These are phyloP conservation scores for human (Homo sapiens) DNA, from an alignment of 2,113 vertebrate species.

Conservation along the genomic window GRCh38 chr21:42338501-42339000, in stretches of 20 bases:
- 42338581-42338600: background rate
- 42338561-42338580: background rate
- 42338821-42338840: rapidly evolving
- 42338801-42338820: background rate
- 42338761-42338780: rapidly evolving
- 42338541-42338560: background rate
- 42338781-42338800: background rate
- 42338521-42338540: background rate
- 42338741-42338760: background rate
- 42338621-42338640: background rate
- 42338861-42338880: no score
- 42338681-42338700: background rate
- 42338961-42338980: background rate
- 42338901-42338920: background rate
- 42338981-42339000: rapidly evolving
- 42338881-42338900: no score
- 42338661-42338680: background rate
- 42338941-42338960: rapidly evolving
- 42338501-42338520: background rate
- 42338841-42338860: background rate
- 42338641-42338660: background rate
- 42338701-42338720: background rate
- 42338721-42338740: background rate
- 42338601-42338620: background rate
- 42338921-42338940: no score